Evolutionary conservation across 2,888 invertebrate species (phyloP), one percentile per base, ranked within the genome.

Genomic region (Odontothrips loti): DNA sequence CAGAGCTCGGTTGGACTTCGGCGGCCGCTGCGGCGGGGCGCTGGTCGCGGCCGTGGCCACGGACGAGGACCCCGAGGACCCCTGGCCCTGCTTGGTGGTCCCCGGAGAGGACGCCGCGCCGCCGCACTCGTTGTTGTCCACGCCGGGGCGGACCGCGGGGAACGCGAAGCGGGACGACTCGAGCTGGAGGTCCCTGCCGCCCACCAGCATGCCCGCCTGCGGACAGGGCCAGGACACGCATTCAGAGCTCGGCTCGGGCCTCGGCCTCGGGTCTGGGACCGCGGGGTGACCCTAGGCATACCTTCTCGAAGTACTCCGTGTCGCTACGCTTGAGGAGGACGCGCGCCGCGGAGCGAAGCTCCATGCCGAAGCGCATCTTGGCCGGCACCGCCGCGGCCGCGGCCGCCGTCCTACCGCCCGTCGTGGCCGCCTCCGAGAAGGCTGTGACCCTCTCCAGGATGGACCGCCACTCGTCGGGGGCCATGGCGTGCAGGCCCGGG

Each of bases 391-490:
- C 58, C 23, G 68, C 68, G 23, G 68, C 68, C 68, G 12, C 58
- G 17, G 58, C 58, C 58, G 15, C 58, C 12, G 58, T 15, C 17
- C 58, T 58, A 15, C 58, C 58, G 68, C 68, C 12, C 68, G 68
- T 75, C 68, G 68, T 75, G 27, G 68, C 68, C 11, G 68, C 68
- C 23, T 75, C 68, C 23, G 68, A 23, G 68, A 75, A 75, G 68
- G 68, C 68, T 10, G 68, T 75, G 27, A 75, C 68, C 68, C 68
- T 75, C 68, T 75, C 68, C 23, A 75, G 68, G 68, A 75, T 75
- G 68, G 68, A 75, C 23, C 68, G 23, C 68, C 68, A 75, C 68
- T 75, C 68, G 68, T 75, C 68, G 23, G 68, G 68, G 23, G 68
- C 68, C 68, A 75, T 75, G 68, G 23, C 68, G 68, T 75, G 68